phyloP scores from a whole-genome alignment of 64 coral and sea anemone species.

The Montipora foliosa region DNA sequence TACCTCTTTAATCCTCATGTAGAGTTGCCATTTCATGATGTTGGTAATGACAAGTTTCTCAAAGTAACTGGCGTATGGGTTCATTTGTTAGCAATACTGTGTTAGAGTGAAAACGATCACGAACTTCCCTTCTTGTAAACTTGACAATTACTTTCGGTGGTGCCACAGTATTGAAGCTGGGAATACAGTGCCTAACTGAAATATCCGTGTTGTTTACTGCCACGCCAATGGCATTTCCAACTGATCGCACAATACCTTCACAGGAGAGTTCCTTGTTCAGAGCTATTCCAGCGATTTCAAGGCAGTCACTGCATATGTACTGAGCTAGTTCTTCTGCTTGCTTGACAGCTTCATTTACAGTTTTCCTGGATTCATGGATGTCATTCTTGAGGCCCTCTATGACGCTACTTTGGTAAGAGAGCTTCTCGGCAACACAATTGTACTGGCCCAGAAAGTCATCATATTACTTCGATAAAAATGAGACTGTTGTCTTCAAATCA shows the following conservation, averaged over 20 bases:
- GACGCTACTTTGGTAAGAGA: neutral
- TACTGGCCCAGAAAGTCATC: slow-evolving; percentile 20
- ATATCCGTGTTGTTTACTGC: slow-evolving; percentile 18
- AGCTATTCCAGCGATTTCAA: slow-evolving; percentile 20
- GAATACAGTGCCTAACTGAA: slow-evolving; percentile 36
- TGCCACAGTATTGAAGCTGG: slow-evolving; percentile 51
- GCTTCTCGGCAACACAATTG: neutral
- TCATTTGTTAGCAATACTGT: slow-evolving; percentile 18
- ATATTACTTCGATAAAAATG: slow-evolving; percentile 14
- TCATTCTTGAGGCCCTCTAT: neutral
- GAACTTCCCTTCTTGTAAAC: slow-evolving; percentile 37
- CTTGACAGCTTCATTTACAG: slow-evolving; percentile 2
- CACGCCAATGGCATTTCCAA: slow-evolving; percentile 67
- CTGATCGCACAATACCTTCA: slow-evolving; percentile 17
- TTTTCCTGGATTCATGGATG: neutral
- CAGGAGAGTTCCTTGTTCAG: slow-evolving; percentile 16
- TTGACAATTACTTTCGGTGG: slow-evolving; percentile 52
- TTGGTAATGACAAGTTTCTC: neutral
- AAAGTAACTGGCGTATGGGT: slow-evolving; percentile 17
- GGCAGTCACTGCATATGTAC: slow-evolving; percentile 34
- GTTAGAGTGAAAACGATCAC: neutral
- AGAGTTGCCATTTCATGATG: slow-evolving; percentile 18
- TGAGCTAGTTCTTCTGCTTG: slow-evolving; percentile 38
- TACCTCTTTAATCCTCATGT: neutral
- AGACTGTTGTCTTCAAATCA: slow-evolving; percentile 18